These are phyloP conservation scores for Chelidonichthys spinosus DNA, from an alignment of 2,797 vertebrate genomes.

Conservation along the genomic window DNA sequence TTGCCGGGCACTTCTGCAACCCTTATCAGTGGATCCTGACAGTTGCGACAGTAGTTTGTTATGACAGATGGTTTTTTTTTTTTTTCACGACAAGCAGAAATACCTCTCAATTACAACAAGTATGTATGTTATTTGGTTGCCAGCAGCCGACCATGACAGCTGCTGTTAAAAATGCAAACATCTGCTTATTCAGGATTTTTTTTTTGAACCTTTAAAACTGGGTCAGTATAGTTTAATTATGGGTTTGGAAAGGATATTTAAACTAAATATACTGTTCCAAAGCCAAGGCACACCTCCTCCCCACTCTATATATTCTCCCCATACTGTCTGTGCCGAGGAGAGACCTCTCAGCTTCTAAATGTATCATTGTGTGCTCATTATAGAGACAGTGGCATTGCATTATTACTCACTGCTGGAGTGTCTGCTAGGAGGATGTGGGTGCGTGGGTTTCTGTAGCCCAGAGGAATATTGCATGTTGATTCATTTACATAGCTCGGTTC, in stretches of 20 bases:
- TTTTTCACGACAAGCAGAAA: slow-evolving; percentile 77
- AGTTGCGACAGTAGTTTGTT: slow-evolving; percentile 68
- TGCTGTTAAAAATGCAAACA: slow-evolving; percentile 81
- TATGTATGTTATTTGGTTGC: slow-evolving; percentile 66
- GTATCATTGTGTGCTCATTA: slow-evolving; percentile 31
- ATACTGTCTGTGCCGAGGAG: slow-evolving; percentile 22
- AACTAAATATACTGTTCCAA: slow-evolving; percentile 58
- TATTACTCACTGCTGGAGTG: slow-evolving; percentile 13
- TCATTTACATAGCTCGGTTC: slow-evolving; percentile 18
- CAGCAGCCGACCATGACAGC: slow-evolving; percentile 70
- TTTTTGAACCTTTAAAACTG: slow-evolving; percentile 75
- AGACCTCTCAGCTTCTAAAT: slow-evolving; percentile 9
- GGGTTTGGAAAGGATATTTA: slow-evolving; percentile 62
- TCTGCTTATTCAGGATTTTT: slow-evolving; percentile 81
- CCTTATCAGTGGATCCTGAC: slow-evolving; percentile 75
- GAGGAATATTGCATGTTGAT: slow-evolving; percentile 13
- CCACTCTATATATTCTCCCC: slow-evolving; percentile 21
- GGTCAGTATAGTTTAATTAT: slow-evolving; percentile 81
- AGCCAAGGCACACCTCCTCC: slow-evolving; percentile 19
- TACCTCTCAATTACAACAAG: slow-evolving; percentile 76
- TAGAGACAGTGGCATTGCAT: slow-evolving; percentile 15
- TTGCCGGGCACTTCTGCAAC: slow-evolving; percentile 61
- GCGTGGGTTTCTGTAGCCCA: slow-evolving; percentile 15
- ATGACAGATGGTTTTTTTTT: slow-evolving; percentile 76
- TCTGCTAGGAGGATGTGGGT: slow-evolving; percentile 12